Evolutionary conservation across 2,888 invertebrate species (phyloP), one percentile per base, ranked within the genome.

Genomic region (Litoditis marina): DNA sequence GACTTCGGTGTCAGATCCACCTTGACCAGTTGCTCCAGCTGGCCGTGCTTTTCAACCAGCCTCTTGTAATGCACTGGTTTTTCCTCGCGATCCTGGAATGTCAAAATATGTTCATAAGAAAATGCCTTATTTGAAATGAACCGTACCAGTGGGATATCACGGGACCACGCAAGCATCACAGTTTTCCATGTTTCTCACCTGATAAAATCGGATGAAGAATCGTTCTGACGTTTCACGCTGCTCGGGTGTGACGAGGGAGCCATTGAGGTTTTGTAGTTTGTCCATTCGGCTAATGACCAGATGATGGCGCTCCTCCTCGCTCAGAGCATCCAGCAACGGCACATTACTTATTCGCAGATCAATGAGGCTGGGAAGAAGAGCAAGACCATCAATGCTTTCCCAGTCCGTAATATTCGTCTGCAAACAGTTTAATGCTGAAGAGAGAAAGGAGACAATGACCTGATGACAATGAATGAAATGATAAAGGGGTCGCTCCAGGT

Each of bases 281-380:
- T 69, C 68, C 57, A 74, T 57, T n/a, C 76, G 64, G n/a, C 73
- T 72, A 46, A 74, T 71, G 58, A 74, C 68, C 51, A 76, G 66
- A 60, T 76, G 76, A n/a, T 68, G 58, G n/a, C 74, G 46, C 49
- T 76, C 74, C 52, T 73, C 74, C 25, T 74, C 74, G 8, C 67
- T 44, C 11, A 66, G 53, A 13, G 59, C 42, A 22, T 77, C 71
- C 71, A 88, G 85, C 42, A 88, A 83, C 30, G 88, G 88, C 66
- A 88, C 86, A 42, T 90, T 90, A 85, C 90, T 90, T 68, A 94
- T 89, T 80, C 94, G 87, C 66, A 94, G 87, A 85, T 92, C 91
- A 74, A 88, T 89, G 60, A 95, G 86, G 88, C 87, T 1, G 91
- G 92, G 85, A 93, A 93, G 82, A 88, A 88, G 58, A 90, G 88